Conservation (phyloP, 2,797 vertebrate genomes). For the Bucorvus abyssinicus region DNA sequence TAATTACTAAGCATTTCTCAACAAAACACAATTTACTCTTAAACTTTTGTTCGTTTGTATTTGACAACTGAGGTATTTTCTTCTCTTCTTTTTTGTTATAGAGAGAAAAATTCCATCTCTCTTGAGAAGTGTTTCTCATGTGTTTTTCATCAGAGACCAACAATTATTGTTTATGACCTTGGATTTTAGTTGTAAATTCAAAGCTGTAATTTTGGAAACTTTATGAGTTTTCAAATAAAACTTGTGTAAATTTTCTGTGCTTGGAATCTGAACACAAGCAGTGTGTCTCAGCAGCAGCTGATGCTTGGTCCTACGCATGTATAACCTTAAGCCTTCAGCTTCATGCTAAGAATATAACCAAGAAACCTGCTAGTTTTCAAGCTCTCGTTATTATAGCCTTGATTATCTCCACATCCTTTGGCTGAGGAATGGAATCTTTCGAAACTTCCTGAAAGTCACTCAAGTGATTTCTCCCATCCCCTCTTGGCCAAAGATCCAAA, state of each 20-base stretch:
- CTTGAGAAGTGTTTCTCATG: background rate
- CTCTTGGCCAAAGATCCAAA: background rate
- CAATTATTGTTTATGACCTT: background rate
- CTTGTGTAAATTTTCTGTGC: background rate
- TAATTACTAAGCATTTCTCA: constrained; percentile 28
- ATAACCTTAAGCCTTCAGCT: background rate
- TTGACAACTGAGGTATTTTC: background rate
- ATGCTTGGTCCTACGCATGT: background rate
- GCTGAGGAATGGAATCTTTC: background rate
- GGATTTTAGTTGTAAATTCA: constrained; percentile 14
- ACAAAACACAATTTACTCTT: background rate
- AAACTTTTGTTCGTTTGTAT: background rate
- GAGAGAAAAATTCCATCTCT: background rate
- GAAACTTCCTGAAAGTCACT: background rate
- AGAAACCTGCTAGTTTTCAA: constrained; percentile 10
- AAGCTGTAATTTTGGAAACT: background rate
- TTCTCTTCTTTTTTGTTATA: background rate
- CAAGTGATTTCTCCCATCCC: background rate
- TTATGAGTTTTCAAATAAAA: background rate
- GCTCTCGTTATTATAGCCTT: background rate
- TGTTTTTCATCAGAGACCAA: constrained; percentile 7
- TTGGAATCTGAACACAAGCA: background rate
- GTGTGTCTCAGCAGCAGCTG: background rate
- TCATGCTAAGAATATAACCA: background rate
- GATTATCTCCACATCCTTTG: background rate